Base-by-base conservation (phyloP, 2,797 vertebrate species). In the Halcyon smyrnensis region DNA sequence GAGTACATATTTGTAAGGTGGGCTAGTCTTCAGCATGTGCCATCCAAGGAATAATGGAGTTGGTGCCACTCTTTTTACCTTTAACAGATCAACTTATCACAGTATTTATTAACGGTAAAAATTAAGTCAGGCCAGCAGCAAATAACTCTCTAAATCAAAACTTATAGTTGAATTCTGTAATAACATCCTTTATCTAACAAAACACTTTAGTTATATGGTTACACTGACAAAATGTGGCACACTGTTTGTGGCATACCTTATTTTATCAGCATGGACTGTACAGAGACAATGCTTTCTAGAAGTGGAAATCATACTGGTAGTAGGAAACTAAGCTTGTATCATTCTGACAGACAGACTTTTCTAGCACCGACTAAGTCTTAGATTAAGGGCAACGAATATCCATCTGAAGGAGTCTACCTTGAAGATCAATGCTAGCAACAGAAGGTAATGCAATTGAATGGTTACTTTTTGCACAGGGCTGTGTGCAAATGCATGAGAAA, bases 391-490 rank as follows among this genome's bases (percentile, higher is more conserved):
- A 63, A 86, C 74, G 15, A 51, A 68, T n/a, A 21, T 30, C 25
- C 25, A 36, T 20, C 3, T 2, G 1, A 74, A 86, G 1, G 12
- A 71, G 1, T 3, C 2, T 18, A 36, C 21, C 24, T 34, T 81
- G 57, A 68, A 86, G 25, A 78, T 8, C 73, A 74, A 0, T 20
- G 7, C 15, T 93, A 21, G 3, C 28, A 46, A 9, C 36, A 23
- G 46, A 82, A 69, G 37, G 30, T 15, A 54, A n/a, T 8, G 9
- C 24, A 46, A 27, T 5, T 37, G 41, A 57, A 79, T 9, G 2
- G 18, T 57, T 57, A 32, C 13, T 39, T 93, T 80, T 43, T 67
- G 36, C 25, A 19, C 30, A 84, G 23, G 5, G 2, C 16, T 56
- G 12, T 27, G 18, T 19, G 57, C 8, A 75, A 81, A 50, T 15